A percentile compares a stretch with the other conserved stretches of the same genome.
Evolutionary conservation across 2,888 invertebrate genomes (phyloP).

Genomic region (Diaphora mendica): DNA sequence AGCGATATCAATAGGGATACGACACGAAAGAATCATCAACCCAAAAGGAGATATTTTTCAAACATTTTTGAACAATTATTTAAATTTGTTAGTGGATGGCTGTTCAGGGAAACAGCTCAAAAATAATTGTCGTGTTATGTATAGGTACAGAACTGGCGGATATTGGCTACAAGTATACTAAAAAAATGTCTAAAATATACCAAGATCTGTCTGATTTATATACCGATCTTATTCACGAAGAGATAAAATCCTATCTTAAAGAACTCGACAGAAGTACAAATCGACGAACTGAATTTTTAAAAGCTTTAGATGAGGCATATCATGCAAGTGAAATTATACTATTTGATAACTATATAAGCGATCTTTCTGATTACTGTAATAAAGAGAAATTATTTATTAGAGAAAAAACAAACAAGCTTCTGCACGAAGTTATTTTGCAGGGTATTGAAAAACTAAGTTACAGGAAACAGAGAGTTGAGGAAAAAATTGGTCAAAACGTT

Average conservation of each 20-base stretch:
- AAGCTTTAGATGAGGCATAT: constrained; percentile 61
- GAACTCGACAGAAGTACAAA: constrained; percentile 37
- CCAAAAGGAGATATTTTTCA: constrained; percentile 57
- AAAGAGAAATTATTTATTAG: constrained; percentile 38
- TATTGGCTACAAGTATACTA: constrained; percentile 50
- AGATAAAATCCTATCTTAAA: constrained; percentile 49
- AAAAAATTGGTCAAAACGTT: constrained; percentile 48
- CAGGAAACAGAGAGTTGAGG: constrained; percentile 49
- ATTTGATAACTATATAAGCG: constrained; percentile 62
- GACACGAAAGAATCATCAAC: neutral
- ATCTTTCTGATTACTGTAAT: constrained; percentile 50
- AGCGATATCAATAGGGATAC: neutral
- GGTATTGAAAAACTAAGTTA: constrained; percentile 33
- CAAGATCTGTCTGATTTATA: constrained; percentile 52
- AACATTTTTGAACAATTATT: constrained; percentile 56
- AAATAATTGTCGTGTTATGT: constrained; percentile 54
- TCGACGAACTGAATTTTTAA: constrained; percentile 52
- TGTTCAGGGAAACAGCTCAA: constrained; percentile 55
- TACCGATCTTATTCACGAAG: constrained; percentile 50
- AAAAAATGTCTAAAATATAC: constrained; percentile 53
- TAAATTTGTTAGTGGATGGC: constrained; percentile 50
- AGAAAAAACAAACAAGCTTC: constrained; percentile 46
- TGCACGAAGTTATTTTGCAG: constrained; percentile 41
- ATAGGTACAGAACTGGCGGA: constrained; percentile 42
- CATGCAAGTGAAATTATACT: constrained; percentile 53